Evolutionary conservation across 2,888 invertebrate genomes (phyloP).

Genomic region (Nemoura dubitans): DNA sequence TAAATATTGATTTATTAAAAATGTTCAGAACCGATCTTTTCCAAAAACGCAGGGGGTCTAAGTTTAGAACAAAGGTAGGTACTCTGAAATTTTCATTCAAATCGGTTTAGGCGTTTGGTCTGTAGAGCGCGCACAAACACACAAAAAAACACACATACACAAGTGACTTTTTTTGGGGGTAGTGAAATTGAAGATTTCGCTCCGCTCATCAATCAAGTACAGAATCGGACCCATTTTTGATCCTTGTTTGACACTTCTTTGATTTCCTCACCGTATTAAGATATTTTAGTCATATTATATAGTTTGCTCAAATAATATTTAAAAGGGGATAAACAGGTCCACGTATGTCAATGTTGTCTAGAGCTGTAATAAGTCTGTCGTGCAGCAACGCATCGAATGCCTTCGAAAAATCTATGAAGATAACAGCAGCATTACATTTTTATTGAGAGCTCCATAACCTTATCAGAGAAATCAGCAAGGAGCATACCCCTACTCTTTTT

Average conservation of each 20-base stretch:
- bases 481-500: neutral
- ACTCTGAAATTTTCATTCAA: too few species aligned
- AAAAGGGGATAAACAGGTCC: neutral
- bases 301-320: too few species aligned
- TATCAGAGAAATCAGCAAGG: neutral
- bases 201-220: too few species aligned
- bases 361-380: neutral
- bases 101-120: too few species aligned
- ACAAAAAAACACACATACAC: too few species aligned
- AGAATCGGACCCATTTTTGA: neutral
- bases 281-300: neutral
- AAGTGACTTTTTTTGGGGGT: too few species aligned
- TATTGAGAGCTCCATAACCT: neutral
- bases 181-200: too few species aligned
- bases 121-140: too few species aligned
- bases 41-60: too few species aligned
- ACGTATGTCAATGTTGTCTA: neutral
- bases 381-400: neutral
- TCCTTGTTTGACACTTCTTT: neutral
- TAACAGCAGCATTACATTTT: neutral
- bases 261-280: neutral
- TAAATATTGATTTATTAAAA: too few species aligned
- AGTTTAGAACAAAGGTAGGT: too few species aligned
- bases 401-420: neutral
- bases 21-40: too few species aligned